phyloP scores from a whole-genome alignment of 2,113 vertebrate genomes.

The Syrmaticus mikado region DNA sequence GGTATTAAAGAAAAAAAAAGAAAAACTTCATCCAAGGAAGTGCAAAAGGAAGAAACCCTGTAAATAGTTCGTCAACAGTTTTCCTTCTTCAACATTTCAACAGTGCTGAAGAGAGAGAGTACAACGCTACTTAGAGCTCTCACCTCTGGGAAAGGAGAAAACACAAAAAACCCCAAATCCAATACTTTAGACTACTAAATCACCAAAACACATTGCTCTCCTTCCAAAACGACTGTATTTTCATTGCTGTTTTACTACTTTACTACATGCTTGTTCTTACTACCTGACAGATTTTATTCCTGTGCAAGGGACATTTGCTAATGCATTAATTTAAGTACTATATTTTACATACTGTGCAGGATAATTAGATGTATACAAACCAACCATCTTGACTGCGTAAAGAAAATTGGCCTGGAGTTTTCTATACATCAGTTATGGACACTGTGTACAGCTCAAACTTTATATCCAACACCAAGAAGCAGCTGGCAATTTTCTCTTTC shows the following conservation, averaged over 20 bases:
- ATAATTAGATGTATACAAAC: conserved; percentile 9
- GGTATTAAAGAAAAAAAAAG: background rate
- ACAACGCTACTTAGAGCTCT: background rate
- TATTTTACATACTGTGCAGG: background rate
- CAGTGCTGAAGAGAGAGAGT: background rate
- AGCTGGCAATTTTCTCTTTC: background rate
- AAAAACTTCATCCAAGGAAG: background rate
- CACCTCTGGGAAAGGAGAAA: background rate
- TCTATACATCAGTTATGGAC: background rate
- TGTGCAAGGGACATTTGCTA: background rate
- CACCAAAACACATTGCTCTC: background rate
- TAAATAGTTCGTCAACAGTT: background rate
- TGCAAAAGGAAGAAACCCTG: conserved; percentile 21
- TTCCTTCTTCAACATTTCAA: background rate
- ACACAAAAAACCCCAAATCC: background rate
- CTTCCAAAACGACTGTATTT: background rate
- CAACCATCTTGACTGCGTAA: background rate
- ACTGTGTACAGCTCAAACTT: background rate
- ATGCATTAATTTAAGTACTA: background rate
- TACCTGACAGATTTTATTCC: background rate
- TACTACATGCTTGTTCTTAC: background rate
- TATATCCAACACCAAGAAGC: background rate
- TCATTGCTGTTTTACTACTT: background rate
- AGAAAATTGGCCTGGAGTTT: background rate
- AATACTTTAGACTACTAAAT: background rate